Evolutionary conservation across 2,797 vertebrate genomes (phyloP), one percentile per base, ranked within the genome.

Genomic region (Tadarida brasiliensis): DNA sequence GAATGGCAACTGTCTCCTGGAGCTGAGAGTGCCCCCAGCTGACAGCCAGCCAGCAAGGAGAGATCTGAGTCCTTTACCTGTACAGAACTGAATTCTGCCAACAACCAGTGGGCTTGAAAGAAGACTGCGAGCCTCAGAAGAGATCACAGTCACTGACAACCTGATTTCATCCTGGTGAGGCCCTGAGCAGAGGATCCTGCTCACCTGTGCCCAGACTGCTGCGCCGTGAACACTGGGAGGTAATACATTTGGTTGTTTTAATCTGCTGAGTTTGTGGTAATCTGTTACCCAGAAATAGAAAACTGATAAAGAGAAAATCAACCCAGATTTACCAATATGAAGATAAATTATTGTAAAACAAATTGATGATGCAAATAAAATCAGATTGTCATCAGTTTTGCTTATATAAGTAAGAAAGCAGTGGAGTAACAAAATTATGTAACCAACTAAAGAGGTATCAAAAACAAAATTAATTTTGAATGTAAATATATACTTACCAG

Each of bases 321-420:
- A 82, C n/a, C 17, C 35, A 86, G 59, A 70, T 77, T 57, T 90
- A 30, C 14, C 59, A 92, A 51, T 4, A 61, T 80, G n/a, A 81
- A 67, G 33, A 84, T 39, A 63, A 65, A 86, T 65, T 77, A 16
- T 51, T 73, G 17, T 54, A 73, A 92, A 86, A 33, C 10, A 88
- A 93, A 35, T 67, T 76, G 85, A 85, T 63, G 33, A 82, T 68
- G 11, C n/a, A 88, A 88, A 85, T 68, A 49, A 76, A 70, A 86
- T 74, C 4, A 85, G 14, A 57, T 67, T 88, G 2, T 61, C 19
- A 35, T 61, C 57, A 47, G 49, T 82, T 57, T 86, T 76, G 26
- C 24, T 81, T 67, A 61, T 9, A 1, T 89, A 61, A 57, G 9
- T 93, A 49, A 47, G 77, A 65, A 87, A 33, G 28, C 44, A 74